phyloP scores from a whole-genome alignment of 2,888 invertebrate genomes.

The Xanthorhoe designata region DNA sequence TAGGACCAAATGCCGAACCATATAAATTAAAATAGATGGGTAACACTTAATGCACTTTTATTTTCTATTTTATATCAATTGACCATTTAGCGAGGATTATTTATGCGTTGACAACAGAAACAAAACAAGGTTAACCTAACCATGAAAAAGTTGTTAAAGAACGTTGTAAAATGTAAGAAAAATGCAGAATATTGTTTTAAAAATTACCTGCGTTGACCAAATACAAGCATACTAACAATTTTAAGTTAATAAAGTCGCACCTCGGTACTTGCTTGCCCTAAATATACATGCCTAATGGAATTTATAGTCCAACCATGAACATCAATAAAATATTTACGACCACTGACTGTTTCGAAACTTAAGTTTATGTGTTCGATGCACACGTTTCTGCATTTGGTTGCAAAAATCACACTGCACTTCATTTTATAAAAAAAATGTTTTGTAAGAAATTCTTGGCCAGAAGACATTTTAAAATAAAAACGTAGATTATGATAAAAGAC shows the following conservation, averaged over 20 bases:
- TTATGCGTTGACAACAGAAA: too few species aligned
- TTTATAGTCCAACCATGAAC: constrained; percentile 60
- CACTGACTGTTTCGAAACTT: constrained; percentile 60
- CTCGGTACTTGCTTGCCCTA: constrained; percentile 50
- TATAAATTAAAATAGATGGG: constrained; percentile 21
- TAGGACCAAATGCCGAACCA: constrained; percentile 21
- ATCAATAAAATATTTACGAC: constrained; percentile 71
- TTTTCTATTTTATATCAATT: background rate
- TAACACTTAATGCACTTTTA: constrained; percentile 5
- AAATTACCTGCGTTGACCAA: constrained; percentile 6
- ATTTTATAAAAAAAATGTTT: background rate
- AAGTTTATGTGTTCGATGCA: constrained; percentile 48
- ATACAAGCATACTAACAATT: constrained; percentile 23
- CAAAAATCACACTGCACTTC: constrained; percentile 20
- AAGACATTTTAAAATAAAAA: constrained; percentile 10
- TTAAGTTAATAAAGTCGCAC: constrained; percentile 46
- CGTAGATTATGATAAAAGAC: too few species aligned
- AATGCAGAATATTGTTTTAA: background rate
- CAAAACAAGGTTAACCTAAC: too few species aligned
- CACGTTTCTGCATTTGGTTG: constrained; percentile 46
- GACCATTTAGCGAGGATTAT: background rate
- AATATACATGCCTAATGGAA: constrained; percentile 56
- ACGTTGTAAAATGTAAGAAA: background rate
- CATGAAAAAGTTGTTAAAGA: background rate
- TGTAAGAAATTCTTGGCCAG: background rate